Conservation (phyloP, 2,797 vertebrate species). For the Delichon dasypus region DNA sequence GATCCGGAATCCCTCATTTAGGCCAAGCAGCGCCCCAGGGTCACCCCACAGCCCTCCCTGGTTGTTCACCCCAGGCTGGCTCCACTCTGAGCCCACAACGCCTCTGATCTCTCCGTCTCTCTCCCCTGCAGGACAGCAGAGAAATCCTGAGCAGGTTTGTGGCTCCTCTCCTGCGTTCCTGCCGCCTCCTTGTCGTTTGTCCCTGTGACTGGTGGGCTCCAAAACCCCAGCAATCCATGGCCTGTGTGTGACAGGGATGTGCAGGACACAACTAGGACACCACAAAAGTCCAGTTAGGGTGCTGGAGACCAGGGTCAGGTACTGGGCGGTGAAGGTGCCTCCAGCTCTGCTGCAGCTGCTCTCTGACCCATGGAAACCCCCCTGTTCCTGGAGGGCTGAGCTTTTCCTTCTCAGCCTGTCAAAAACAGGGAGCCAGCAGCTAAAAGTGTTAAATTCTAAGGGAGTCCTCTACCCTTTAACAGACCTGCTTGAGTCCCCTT, state of each 20-base stretch:
- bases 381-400: background rate
- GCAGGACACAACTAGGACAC: background rate
- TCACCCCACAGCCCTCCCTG: background rate
- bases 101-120: background rate
- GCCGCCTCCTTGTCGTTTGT: rapidly evolving
- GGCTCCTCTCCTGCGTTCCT: rapidly evolving
- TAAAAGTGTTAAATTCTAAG: background rate
- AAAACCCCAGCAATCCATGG: rapidly evolving
- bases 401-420: background rate
- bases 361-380: rapidly evolving
- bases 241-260: no score
- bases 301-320: background rate
- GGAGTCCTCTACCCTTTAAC: background rate
- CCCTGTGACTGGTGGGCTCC: rapidly evolving
- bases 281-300: background rate
- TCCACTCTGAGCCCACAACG: background rate
- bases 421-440: background rate
- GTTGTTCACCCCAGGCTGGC: background rate
- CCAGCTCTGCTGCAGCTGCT: background rate
- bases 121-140: conserved; percentile 1
- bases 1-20: background rate
- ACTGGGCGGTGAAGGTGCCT: background rate
- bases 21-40: rapidly evolving
- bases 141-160: conserved; percentile 16
- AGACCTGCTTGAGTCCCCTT: no score